Conservation (phyloP, 2,888 invertebrate genomes). For the Harmothoe impar region DNA sequence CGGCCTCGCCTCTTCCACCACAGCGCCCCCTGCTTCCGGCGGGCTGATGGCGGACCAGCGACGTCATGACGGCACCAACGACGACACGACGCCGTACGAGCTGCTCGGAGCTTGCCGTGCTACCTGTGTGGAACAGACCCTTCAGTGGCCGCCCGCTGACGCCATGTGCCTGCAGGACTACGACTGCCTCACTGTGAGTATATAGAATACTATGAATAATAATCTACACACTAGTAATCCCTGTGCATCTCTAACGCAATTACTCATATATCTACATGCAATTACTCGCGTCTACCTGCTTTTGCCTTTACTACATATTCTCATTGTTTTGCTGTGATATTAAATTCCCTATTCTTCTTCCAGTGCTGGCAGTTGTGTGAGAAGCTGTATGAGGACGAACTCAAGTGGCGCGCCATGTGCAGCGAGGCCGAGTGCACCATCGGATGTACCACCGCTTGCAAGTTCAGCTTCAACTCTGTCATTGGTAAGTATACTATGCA, state of each 20-base stretch:
- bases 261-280: too few relatives aligned
- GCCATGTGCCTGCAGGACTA: constrained; percentile 6
- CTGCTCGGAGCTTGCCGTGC: constrained; percentile 24
- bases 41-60: constrained; percentile 23
- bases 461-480: constrained; percentile 32
- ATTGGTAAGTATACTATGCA: neutral
- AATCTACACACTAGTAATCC: too few relatives aligned
- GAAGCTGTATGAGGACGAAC: constrained; percentile 33
- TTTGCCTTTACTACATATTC: too few relatives aligned
- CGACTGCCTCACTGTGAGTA: constrained; percentile 41
- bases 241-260: too few relatives aligned
- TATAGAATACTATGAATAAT: neutral
- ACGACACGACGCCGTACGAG: constrained; percentile 25
- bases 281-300: too few relatives aligned
- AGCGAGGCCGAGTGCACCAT: neutral
- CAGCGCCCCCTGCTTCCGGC: neutral
- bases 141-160: constrained; percentile 33
- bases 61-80: neutral
- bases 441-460: constrained; percentile 32
- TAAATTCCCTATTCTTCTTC: neutral
- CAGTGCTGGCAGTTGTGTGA: constrained; percentile 55
- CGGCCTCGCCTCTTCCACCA: neutral
- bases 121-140: constrained; percentile 53
- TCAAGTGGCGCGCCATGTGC: constrained; percentile 29
- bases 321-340: too few relatives aligned